These are phyloP conservation scores for Moxostoma hubbsi DNA, from an alignment of 2,797 vertebrate genomes.

Conservation along the genomic window DNA sequence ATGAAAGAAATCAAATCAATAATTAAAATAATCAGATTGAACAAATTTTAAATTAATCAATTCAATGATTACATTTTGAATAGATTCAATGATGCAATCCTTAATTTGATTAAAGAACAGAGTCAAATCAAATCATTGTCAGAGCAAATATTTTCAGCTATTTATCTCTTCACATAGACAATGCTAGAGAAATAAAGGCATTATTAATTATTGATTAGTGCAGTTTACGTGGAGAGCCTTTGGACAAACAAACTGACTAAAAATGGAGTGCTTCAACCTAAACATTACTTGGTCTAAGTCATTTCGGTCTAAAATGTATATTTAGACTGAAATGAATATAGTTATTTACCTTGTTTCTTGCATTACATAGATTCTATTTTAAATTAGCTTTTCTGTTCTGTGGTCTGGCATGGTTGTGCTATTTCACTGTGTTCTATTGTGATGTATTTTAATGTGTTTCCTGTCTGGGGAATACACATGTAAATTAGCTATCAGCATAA, in stretches of 20 bases:
- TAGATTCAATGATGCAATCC: no score
- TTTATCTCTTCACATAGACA: no score
- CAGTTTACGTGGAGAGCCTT: neutral
- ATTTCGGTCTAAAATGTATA: neutral
- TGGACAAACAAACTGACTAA: neutral
- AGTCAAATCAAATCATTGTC: no score
- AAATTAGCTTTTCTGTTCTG: conserved; percentile 1
- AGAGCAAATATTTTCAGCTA: no score
- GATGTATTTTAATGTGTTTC: conserved; percentile 38
- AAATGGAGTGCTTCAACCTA: no score
- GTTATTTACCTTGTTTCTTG: conserved; percentile 2
- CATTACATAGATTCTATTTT: conserved; percentile 5
- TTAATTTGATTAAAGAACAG: no score
- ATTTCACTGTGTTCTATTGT: conserved; percentile 29
- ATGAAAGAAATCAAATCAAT: no score
- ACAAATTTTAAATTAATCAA: no score
- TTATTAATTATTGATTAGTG: neutral
- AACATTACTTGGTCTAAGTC: neutral
- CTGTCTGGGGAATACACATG: conserved; percentile 37
- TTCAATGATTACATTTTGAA: no score
- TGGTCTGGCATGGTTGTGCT: neutral
- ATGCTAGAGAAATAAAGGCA: neutral
- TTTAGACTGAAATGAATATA: neutral
- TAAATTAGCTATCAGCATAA: conserved; percentile 34
- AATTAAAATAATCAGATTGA: no score